phyloP scores from a whole-genome alignment of 2,797 vertebrate genomes.

The Coregonus suidteri region DNA sequence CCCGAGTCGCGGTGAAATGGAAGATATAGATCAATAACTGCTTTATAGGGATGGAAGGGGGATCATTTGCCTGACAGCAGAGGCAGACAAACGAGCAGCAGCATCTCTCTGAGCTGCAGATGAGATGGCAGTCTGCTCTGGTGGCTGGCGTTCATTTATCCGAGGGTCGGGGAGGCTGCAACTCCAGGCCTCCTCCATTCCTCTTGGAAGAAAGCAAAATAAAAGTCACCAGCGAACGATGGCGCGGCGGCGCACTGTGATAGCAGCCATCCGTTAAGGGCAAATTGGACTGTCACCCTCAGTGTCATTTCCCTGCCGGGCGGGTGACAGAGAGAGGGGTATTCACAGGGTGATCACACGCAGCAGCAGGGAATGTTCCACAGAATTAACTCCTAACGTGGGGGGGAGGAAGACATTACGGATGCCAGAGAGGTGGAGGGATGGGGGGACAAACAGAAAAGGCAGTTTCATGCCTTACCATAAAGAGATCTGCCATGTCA shows the following conservation, averaged over 20 bases:
- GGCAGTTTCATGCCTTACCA: conserved; percentile 27
- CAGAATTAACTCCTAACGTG: conserved; percentile 76
- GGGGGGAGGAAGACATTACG: conserved; percentile 57
- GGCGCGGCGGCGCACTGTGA: conserved; percentile 64
- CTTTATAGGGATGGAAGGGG: conserved; percentile 45
- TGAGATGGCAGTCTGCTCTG: conserved; percentile 56
- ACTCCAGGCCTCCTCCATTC: conserved; percentile 15
- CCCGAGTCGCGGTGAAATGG: conserved; percentile 67
- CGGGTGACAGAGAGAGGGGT: conserved; percentile 82
- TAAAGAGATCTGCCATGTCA: conserved; percentile 22
- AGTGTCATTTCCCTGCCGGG: conserved; percentile 86
- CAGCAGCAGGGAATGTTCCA: conserved; percentile 72
- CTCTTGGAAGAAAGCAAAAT: conserved; percentile 74
- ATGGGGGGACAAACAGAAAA: conserved; percentile 68
- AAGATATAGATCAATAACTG: conserved; percentile 78
- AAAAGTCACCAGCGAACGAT: conserved; percentile 75
- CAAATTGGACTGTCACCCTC: conserved; percentile 98
- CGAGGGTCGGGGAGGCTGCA: not conserved
- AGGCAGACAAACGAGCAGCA: conserved; percentile 80
- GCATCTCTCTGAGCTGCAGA: conserved; percentile 81
- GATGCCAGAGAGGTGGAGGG: conserved; percentile 75
- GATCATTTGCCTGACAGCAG: conserved; percentile 81
- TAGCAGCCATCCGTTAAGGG: conserved; percentile 91
- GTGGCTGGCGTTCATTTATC: conserved; percentile 32
- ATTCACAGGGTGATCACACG: conserved; percentile 85